These are phyloP conservation scores for Cygnus olor DNA, from an alignment of 2,797 vertebrate genomes.

Conservation along the genomic window DNA sequence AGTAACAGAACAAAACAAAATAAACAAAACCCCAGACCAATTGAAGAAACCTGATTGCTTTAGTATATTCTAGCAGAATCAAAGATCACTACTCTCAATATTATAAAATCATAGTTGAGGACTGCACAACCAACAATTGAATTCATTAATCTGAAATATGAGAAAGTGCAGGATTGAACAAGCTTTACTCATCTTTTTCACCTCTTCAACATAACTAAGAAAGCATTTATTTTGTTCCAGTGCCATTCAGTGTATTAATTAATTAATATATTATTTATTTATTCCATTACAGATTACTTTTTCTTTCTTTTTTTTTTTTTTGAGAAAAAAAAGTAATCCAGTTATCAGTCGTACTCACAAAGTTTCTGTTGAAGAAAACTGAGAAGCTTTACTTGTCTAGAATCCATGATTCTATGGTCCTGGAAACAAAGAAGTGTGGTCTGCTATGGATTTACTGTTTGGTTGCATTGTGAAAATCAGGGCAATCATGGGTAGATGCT, in stretches of 20 bases:
- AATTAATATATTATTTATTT: not conserved
- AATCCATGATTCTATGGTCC: not conserved
- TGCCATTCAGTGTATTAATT: too few species aligned
- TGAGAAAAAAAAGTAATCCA: not conserved
- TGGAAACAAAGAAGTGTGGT: not conserved
- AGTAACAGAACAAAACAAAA: not conserved
- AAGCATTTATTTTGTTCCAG: not conserved
- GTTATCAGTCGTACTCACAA: not conserved
- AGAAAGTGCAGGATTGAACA: not conserved
- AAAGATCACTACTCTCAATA: not conserved
- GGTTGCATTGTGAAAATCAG: not conserved
- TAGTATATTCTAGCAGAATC: not conserved
- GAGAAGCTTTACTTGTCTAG: not conserved
- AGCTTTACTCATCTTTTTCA: not conserved
- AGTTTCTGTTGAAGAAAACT: not conserved
- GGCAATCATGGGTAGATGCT: not conserved
- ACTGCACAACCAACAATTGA: not conserved
- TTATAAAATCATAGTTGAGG: too few species aligned
- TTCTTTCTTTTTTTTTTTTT: too few species aligned
- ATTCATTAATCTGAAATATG: not conserved
- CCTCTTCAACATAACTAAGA: not conserved
- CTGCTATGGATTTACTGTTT: not conserved
- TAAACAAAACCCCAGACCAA: not conserved
- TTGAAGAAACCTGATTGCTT: not conserved
- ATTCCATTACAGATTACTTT: not conserved